Evolutionary conservation across 2,113 vertebrate species (phyloP).

Genomic region (Rousettus leschenaultii): DNA sequence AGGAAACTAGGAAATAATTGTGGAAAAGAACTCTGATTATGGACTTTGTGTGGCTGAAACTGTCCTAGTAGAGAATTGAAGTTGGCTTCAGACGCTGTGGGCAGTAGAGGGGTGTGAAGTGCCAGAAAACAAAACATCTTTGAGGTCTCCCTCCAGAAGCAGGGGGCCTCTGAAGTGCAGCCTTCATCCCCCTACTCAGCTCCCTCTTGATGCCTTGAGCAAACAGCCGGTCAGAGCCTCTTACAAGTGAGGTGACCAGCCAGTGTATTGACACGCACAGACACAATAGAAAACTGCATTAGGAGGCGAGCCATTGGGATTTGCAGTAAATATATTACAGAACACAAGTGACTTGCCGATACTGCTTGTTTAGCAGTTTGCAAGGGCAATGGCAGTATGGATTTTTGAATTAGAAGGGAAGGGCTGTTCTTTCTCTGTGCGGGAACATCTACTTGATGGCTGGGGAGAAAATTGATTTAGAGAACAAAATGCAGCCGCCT

Average conservation of each 20-base stretch:
- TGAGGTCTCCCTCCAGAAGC: not conserved
- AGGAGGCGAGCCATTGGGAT: slow-evolving; percentile 81
- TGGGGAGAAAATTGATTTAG: slow-evolving; percentile 85
- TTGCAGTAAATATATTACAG: slow-evolving; percentile 87
- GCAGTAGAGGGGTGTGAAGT: not conserved
- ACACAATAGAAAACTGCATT: slow-evolving; percentile 83
- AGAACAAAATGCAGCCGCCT: slow-evolving; percentile 79
- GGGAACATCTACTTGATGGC: slow-evolving; percentile 83
- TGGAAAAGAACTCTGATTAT: not conserved
- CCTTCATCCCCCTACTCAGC: slow-evolving; percentile 4
- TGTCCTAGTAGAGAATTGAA: not conserved
- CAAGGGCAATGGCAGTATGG: slow-evolving; percentile 86
- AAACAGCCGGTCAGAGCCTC: slow-evolving; percentile 74
- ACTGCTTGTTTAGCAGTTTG: slow-evolving; percentile 90
- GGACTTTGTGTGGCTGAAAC: not conserved
- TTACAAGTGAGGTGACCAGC: slow-evolving; percentile 80
- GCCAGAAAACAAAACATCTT: not conserved
- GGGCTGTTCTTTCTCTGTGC: slow-evolving; percentile 82
- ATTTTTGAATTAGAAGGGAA: slow-evolving; percentile 89
- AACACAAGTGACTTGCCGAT: slow-evolving; percentile 88
- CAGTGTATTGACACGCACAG: slow-evolving; percentile 80
- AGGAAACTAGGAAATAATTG: not conserved
- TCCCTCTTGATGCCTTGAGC: slow-evolving; percentile 75
- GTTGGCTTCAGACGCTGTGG: not conserved
- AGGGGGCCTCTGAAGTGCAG: not conserved